These are phyloP conservation scores for Acheta domesticus DNA, from an alignment of 2,888 invertebrate species.

Conservation along the genomic window DNA sequence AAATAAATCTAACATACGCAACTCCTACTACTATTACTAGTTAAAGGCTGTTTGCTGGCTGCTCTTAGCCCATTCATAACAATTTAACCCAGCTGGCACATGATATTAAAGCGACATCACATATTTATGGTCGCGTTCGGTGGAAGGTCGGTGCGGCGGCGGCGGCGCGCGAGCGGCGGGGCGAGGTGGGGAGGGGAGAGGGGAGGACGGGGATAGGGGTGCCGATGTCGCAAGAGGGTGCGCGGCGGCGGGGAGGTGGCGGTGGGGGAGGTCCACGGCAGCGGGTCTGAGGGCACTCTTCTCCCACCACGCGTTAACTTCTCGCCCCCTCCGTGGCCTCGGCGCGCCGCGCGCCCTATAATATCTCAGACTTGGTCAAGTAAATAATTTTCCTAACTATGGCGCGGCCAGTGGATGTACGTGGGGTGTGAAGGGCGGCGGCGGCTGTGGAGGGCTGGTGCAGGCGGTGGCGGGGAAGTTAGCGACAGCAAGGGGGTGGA, in stretches of 20 bases:
- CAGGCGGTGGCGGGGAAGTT: neutral
- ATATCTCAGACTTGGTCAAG: conserved; percentile 36
- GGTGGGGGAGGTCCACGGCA: conserved; percentile 21
- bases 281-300: conserved; percentile 18
- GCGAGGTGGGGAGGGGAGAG: neutral
- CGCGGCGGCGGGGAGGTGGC: neutral
- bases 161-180: neutral
- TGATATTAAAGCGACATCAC: conserved; percentile 51
- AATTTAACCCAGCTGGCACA: conserved; percentile 52
- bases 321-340: conserved; percentile 22
- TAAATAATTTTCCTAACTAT: conserved; percentile 37
- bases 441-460: neutral
- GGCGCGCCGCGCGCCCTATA: conserved; percentile 24
- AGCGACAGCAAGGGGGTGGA: conserved; percentile 18
- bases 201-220: conserved; percentile 18
- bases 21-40: conserved; percentile 35
- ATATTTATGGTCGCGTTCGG: conserved; percentile 49
- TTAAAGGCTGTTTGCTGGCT: conserved; percentile 36
- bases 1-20: conserved; percentile 35
- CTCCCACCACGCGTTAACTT: neutral
- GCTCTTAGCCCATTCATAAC: conserved; percentile 48
- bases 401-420: conserved; percentile 26
- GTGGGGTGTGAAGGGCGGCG: conserved; percentile 21
- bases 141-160: conserved; percentile 39
- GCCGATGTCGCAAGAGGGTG: conserved; percentile 9